Percentiles rank a stretch among this genome's conserved stretches.
These are phyloP conservation scores for Tipula vernalis DNA, from an alignment of 2,888 invertebrate species.

Conservation along the genomic window DNA sequence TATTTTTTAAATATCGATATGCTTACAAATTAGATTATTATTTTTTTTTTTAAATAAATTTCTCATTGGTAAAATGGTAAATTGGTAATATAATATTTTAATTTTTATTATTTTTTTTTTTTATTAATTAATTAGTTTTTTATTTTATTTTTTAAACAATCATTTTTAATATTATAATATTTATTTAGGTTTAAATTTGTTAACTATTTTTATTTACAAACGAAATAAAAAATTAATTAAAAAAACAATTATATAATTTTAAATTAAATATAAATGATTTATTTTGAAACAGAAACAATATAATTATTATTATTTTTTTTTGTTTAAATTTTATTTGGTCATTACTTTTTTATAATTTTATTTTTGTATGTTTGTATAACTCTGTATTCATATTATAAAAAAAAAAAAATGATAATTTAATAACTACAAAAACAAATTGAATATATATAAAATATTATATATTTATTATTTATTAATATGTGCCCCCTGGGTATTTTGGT, in stretches of 20 bases:
- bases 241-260: not conserved
- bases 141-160: not conserved
- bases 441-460: not conserved
- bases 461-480: not conserved
- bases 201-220: not conserved
- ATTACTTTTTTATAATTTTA: not conserved
- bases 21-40: not conserved
- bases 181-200: not conserved
- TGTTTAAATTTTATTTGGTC: not conserved
- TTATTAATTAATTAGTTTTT: not conserved
- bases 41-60: not conserved
- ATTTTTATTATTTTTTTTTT: not conserved
- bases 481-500: not conserved
- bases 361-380: not conserved
- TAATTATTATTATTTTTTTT: not conserved
- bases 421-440: not conserved
- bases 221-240: not conserved
- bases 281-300: not conserved
- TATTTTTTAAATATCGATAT: not conserved
- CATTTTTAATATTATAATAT: not conserved
- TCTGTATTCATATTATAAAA: not conserved
- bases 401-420: not conserved
- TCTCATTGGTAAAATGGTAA: not conserved
- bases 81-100: not conserved
- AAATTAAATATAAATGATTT: not conserved